Conservation (phyloP, 2,797 vertebrate species). For the Taeniopygia guttata region DNA sequence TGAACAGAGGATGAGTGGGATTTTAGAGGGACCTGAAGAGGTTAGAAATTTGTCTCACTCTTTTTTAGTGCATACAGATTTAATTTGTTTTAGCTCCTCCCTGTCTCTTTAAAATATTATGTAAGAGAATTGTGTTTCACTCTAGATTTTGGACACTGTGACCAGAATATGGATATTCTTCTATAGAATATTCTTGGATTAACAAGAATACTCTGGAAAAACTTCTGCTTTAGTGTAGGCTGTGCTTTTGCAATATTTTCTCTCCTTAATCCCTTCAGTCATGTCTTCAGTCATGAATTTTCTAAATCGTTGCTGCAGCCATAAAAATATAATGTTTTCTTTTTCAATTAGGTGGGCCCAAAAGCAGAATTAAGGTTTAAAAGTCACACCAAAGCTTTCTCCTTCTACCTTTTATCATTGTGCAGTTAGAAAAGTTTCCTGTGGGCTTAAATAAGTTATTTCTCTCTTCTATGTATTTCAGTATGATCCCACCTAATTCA, state of each 20-base stretch:
- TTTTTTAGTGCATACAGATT: background rate
- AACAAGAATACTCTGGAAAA: background rate
- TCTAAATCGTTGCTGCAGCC: background rate
- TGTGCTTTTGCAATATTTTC: background rate
- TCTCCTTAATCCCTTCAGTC: background rate
- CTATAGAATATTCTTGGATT: background rate
- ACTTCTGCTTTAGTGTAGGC: background rate
- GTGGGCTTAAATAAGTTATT: background rate
- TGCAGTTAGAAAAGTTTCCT: background rate
- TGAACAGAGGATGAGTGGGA: background rate
- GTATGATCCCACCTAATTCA: background rate
- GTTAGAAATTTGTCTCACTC: background rate
- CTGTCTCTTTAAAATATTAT: background rate
- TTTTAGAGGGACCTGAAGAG: background rate
- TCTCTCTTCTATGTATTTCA: background rate
- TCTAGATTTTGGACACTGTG: background rate
- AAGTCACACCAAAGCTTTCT: background rate
- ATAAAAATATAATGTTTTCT: background rate
- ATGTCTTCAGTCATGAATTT: background rate
- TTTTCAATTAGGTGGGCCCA: background rate
- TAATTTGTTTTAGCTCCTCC: background rate
- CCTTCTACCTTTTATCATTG: background rate
- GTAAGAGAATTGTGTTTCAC: background rate
- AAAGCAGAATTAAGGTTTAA: background rate
- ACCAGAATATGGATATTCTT: background rate